These are phyloP conservation scores for Drosophila punjabiensis DNA, from an alignment of 1,140 invertebrate species.

Conservation along the genomic window DNA sequence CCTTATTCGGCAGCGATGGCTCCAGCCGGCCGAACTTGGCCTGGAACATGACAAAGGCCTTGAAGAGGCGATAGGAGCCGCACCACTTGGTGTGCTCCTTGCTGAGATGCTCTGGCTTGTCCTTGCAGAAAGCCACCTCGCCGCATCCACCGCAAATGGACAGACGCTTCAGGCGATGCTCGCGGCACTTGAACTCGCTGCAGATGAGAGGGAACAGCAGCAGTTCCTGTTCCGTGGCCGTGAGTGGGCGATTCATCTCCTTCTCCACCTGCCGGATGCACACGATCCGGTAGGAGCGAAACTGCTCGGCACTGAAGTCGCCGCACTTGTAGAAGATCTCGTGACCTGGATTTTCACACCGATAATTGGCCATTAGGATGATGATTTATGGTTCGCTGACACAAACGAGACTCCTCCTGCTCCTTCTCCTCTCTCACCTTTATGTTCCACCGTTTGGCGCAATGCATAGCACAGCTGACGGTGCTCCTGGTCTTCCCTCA, in stretches of 20 bases:
- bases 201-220: constrained; percentile 89
- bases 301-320: constrained; percentile 87
- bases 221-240: constrained; percentile 89
- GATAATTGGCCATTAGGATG: constrained; percentile 24
- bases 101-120: constrained; percentile 85
- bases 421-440: constrained; percentile 61
- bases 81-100: constrained; percentile 86
- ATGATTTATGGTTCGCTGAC: constrained; percentile 29
- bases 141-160: constrained; percentile 87
- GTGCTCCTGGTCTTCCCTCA: constrained; percentile 85
- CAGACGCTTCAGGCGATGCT: constrained; percentile 86
- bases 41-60: constrained; percentile 86
- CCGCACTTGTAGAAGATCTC: constrained; percentile 86
- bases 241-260: constrained; percentile 86
- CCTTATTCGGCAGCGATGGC: constrained; percentile 87
- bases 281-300: constrained; percentile 87
- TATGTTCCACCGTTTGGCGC: constrained; percentile 66
- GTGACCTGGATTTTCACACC: constrained; percentile 49
- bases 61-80: constrained; percentile 86
- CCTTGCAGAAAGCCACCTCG: constrained; percentile 87
- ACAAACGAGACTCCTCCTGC: neutral
- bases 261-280: constrained; percentile 88
- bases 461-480: constrained; percentile 85
- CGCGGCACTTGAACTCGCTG: constrained; percentile 85
- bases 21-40: constrained; percentile 86